Conservation (phyloP, 2,888 invertebrate species). For the Elegia similella region DNA sequence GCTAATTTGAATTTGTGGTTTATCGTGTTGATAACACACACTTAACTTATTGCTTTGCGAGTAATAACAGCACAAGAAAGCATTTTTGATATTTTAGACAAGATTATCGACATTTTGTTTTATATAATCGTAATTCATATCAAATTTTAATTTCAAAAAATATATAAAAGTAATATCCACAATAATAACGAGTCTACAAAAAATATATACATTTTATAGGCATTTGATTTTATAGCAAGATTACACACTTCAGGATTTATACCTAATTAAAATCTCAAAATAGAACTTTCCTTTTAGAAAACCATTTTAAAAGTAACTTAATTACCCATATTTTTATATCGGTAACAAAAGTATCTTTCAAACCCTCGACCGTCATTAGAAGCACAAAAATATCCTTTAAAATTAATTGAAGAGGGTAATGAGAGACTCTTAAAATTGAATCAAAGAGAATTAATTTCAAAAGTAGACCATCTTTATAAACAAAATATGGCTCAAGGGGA, state of each 20-base stretch:
- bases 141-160: too few relatives aligned
- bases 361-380: background rate
- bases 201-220: too few relatives aligned
- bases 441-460: background rate
- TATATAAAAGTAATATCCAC: too few relatives aligned
- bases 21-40: too few relatives aligned
- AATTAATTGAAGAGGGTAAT: conserved; percentile 26
- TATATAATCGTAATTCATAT: too few relatives aligned
- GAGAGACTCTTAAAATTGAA: background rate
- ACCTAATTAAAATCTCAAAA: background rate
- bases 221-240: background rate
- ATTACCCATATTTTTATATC: conserved; percentile 11
- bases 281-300: background rate
- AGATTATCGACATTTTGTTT: too few relatives aligned
- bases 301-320: background rate
- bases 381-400: background rate
- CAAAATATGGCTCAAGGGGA: background rate
- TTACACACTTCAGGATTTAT: background rate
- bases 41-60: too few relatives aligned
- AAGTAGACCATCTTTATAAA: background rate
- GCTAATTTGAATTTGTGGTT: too few relatives aligned
- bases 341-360: conserved; percentile 26
- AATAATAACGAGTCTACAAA: too few relatives aligned
- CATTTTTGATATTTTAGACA: too few relatives aligned
- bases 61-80: too few relatives aligned